These are phyloP conservation scores for Drosophila miranda DNA, from an alignment of 1,140 invertebrate species.

Conservation along the genomic window DNA sequence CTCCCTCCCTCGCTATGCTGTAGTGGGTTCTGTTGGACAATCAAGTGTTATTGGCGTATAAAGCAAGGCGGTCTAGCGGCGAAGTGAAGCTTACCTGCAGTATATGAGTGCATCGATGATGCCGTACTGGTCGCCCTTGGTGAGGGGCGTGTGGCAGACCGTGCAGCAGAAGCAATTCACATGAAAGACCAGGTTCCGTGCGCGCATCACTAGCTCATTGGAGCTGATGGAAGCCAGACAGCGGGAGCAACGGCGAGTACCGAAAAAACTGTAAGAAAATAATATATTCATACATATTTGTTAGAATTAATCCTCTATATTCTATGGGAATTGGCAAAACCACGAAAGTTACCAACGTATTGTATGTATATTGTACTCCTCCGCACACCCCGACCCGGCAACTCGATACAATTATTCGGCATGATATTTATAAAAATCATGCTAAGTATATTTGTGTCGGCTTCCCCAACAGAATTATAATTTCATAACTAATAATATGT, in stretches of 20 bases:
- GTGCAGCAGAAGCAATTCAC: constrained; percentile 97
- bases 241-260: constrained; percentile 91
- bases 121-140: constrained; percentile 96
- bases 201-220: constrained; percentile 97
- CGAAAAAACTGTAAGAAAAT: constrained; percentile 88
- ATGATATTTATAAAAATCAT: constrained; percentile 43
- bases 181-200: constrained; percentile 96
- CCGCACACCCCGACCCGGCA: not conserved
- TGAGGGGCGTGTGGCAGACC: constrained; percentile 92
- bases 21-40: constrained; percentile 88
- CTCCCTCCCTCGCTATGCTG: constrained; percentile 86
- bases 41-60: constrained; percentile 1
- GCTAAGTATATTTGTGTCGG: constrained; percentile 24
- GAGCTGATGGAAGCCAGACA: constrained; percentile 95
- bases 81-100: constrained; percentile 84
- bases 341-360: not conserved
- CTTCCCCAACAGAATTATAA: constrained; percentile 36
- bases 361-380: too few relatives aligned
- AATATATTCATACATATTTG: not conserved
- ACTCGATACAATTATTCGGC: constrained; percentile 47
- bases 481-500: constrained; percentile 59
- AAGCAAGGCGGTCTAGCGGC: not conserved
- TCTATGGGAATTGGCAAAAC: not conserved
- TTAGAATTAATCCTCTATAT: not conserved
- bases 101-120: constrained; percentile 92